Conservation (phyloP, 2,113 vertebrate species). For the Ailurus styani region DNA sequence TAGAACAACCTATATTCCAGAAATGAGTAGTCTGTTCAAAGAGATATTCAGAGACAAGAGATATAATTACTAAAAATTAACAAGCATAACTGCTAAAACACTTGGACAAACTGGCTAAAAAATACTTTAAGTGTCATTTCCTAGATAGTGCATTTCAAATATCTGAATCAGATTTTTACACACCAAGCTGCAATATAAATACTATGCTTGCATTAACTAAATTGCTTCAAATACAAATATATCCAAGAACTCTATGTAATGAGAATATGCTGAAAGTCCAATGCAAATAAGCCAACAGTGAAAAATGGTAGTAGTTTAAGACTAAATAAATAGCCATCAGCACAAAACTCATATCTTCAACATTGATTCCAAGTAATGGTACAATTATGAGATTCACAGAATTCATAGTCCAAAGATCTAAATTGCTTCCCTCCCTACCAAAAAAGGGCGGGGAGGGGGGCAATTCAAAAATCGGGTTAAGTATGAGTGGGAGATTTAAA, state of each 20-base stretch:
- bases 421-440: not conserved
- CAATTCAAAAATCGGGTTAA: conserved; percentile 10
- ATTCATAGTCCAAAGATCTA: not conserved
- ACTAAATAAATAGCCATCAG: not conserved
- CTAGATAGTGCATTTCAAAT: not conserved
- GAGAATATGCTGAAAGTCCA: not conserved
- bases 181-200: not conserved
- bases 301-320: not conserved
- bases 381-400: not conserved
- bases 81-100: not conserved
- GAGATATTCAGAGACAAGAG: not conserved
- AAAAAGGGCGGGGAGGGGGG: not conserved
- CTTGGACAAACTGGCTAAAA: not conserved
- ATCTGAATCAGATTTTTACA: not conserved
- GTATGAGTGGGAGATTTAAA: not conserved
- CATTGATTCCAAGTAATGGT: not conserved
- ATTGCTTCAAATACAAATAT: not conserved
- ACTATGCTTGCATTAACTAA: not conserved
- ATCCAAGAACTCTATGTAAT: not conserved
- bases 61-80: not conserved
- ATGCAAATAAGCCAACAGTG: not conserved
- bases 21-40: not conserved
- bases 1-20: not conserved
- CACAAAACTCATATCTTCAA: not conserved
- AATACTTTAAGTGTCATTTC: not conserved